Conservation (phyloP, 1,140 invertebrate genomes). For the Megalopta genalis region DNA sequence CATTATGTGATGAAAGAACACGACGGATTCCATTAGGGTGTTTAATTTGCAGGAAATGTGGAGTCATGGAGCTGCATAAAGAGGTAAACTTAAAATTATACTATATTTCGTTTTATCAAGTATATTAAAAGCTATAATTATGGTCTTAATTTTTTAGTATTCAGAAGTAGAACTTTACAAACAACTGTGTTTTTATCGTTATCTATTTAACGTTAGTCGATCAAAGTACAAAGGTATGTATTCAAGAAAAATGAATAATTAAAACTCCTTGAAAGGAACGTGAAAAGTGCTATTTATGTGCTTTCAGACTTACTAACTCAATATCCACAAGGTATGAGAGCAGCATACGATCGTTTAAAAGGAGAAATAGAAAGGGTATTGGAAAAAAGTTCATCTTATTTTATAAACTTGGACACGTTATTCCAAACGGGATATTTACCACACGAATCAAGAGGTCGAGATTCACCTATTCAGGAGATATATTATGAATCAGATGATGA, state of each 20-base stretch:
- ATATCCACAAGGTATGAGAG: slow-evolving; percentile 76
- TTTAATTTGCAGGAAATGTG: slow-evolving; percentile 87
- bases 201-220: slow-evolving; percentile 87
- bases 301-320: slow-evolving; percentile 75
- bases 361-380: slow-evolving; percentile 83
- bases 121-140: neutral
- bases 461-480: neutral
- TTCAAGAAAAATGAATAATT: neutral
- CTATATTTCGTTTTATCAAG: neutral
- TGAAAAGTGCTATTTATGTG: slow-evolving; percentile 3
- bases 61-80: slow-evolving; percentile 86
- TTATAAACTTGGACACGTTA: slow-evolving; percentile 74
- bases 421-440: slow-evolving; percentile 26
- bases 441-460: neutral
- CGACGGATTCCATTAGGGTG: slow-evolving; percentile 84
- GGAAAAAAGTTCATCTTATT: too few relatives aligned
- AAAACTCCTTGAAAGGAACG: neutral
- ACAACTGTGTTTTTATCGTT: slow-evolving; percentile 91
- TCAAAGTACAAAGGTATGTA: slow-evolving; percentile 80
- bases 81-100: slow-evolving; percentile 78
- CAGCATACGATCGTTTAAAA: slow-evolving; percentile 82
- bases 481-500: slow-evolving; percentile 26
- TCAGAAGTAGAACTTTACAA: slow-evolving; percentile 91
- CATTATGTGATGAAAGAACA: slow-evolving; percentile 87
- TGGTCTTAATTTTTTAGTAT: slow-evolving; percentile 82